Conservation (phyloP, 2,888 invertebrate genomes). For the Drosophila percnosoma region DNA sequence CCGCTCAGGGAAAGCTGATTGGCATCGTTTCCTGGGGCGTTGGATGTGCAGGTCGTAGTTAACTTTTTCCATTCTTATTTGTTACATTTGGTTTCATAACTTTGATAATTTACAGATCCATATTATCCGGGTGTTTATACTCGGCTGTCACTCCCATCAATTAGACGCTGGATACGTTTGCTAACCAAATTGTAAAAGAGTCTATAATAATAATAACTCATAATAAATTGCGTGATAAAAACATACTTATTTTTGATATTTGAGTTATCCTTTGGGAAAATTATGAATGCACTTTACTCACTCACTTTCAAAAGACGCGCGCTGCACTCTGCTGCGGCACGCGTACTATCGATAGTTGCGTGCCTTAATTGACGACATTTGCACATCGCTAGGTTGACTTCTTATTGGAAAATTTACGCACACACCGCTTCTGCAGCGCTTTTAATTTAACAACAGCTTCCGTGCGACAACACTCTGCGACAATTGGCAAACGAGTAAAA, state of each 20-base stretch:
- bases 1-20: slow-evolving; percentile 70
- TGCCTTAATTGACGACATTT: not conserved
- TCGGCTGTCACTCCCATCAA: slow-evolving; percentile 76
- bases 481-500: not conserved
- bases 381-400: slow-evolving; percentile 37
- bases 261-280: not conserved
- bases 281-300: not conserved
- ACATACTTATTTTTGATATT: not conserved
- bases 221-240: slow-evolving; percentile 15
- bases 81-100: not conserved
- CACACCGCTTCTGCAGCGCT: slow-evolving; percentile 35
- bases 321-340: accelerated
- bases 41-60: slow-evolving; percentile 73
- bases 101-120: slow-evolving; percentile 66
- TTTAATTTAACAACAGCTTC: slow-evolving; percentile 34
- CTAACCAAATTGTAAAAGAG: slow-evolving; percentile 71
- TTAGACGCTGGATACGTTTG: slow-evolving; percentile 81
- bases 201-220: slow-evolving; percentile 7
- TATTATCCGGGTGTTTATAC: slow-evolving; percentile 82
- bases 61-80: not conserved
- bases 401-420: slow-evolving; percentile 56
- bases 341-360: slow-evolving; percentile 40
- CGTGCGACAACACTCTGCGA: slow-evolving; percentile 3
- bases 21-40: slow-evolving; percentile 83
- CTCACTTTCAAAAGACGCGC: slow-evolving; percentile 36